Conservation (phyloP, 2,113 vertebrate genomes). For the Zingel zingel region DNA sequence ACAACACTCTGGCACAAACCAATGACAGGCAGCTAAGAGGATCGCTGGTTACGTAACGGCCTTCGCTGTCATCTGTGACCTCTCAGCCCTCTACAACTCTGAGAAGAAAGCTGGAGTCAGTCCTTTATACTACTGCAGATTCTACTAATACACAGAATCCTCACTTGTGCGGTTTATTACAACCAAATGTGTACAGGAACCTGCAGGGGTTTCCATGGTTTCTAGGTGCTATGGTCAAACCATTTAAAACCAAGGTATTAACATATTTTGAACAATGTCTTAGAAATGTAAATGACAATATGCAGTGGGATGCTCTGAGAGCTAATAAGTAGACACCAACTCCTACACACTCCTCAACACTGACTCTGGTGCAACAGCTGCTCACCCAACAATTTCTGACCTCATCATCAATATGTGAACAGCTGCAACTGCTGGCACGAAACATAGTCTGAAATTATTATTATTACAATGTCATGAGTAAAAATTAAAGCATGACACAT, state of each 20-base stretch:
- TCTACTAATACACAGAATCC: not conserved
- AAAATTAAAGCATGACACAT: not conserved
- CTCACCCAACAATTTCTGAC: conserved; percentile 21
- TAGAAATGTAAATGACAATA: not conserved
- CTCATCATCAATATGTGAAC: conserved; percentile 6
- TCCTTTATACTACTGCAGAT: not conserved
- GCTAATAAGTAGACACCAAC: not conserved
- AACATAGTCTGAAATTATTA: not conserved
- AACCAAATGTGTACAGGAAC: not conserved
- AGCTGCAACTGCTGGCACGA: conserved; percentile 21
- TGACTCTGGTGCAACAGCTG: conserved; percentile 36
- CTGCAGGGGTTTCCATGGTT: not conserved
- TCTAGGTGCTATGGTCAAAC: not conserved
- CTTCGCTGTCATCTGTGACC: conserved; percentile 48
- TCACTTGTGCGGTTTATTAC: not conserved
- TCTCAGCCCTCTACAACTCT: not conserved
- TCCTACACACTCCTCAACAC: not conserved
- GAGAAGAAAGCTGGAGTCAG: conserved; percentile 14
- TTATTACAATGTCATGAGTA: not conserved
- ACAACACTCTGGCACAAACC: conserved; percentile 37
- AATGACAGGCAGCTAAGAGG: conserved; percentile 56
- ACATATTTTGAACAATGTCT: not conserved
- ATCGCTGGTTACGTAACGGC: conserved; percentile 57
- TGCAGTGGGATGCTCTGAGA: not conserved
- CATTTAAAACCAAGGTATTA: no score